A percentile compares a stretch with the other conserved stretches of the same genome.
Evolutionary conservation across 2,888 invertebrate species (phyloP).

Genomic region (Athalia circularis): DNA sequence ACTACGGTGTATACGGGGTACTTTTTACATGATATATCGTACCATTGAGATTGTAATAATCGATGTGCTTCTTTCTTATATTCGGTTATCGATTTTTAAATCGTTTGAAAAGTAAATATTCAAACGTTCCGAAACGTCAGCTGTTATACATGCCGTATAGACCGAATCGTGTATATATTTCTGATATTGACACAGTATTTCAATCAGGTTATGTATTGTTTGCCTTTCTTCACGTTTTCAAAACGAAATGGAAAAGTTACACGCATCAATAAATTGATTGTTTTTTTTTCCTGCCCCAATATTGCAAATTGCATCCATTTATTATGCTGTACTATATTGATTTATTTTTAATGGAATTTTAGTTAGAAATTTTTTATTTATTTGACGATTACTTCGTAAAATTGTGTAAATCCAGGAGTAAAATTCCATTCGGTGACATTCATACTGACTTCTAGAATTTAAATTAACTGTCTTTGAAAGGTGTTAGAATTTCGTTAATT

Average conservation of each 20-base stretch:
- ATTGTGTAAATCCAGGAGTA: not conserved
- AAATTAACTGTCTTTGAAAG: not conserved
- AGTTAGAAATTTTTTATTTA: too few relatives aligned
- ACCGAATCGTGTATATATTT: not conserved
- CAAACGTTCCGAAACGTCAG: not conserved
- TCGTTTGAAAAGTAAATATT: not conserved
- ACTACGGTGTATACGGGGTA: too few relatives aligned
- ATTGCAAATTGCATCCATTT: too few relatives aligned
- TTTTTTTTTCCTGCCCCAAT: not conserved
- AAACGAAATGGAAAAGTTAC: not conserved
- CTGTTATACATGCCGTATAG: not conserved
- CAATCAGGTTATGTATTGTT: constrained; percentile 16
- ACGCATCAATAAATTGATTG: not conserved
- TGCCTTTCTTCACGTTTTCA: not conserved
- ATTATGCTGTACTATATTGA: too few relatives aligned
- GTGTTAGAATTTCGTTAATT: not conserved
- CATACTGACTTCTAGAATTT: not conserved
- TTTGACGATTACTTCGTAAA: too few relatives aligned
- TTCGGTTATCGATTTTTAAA: not conserved
- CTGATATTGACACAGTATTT: not conserved
- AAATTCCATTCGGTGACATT: not conserved
- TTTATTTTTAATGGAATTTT: too few relatives aligned
- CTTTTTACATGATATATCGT: too few relatives aligned
- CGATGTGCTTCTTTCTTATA: too few relatives aligned
- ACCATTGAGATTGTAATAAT: too few relatives aligned